Evolutionary conservation across 2,888 invertebrate genomes (phyloP), one percentile per base, ranked within the genome.

Genomic region (Leptura quadrifasciata): DNA sequence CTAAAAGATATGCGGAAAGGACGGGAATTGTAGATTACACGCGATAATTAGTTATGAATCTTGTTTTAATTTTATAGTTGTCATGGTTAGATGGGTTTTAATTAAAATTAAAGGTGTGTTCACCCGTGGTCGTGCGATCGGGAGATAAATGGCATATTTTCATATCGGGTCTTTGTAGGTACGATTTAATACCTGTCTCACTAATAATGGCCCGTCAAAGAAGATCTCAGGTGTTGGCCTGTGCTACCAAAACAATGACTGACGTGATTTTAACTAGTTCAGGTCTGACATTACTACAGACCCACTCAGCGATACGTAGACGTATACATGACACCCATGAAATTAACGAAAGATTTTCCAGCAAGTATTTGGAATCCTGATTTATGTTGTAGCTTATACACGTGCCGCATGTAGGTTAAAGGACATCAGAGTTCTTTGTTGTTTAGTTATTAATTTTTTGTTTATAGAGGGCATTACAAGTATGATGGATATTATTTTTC

Each of bases 101-200:
- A 75, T 75, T 72, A 75, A 70, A 75, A 52, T 75, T 70, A 75
- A 64, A 75, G 75, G 75, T 70, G 75, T 64, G 75, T 72, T 64
- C 72, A 55, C 54, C 35, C 55, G 35, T 55, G 27, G 68, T 31
- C 27, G 54, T 54, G 52, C 67, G 54, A 67, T 67, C 67, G 31
- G 63, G 63, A 63, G 63, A 63, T 63, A 67, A 67, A 67, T 67
- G 63, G 63, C 63, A 63, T 18, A 63, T 63, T 63, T 60, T 63
- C 63, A 39, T 35, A 63, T 35, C 35, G 18, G 35, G 35, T 31
- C 63, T 67, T 54, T 54, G 17, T 67, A 65, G 27, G 27, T 3
- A 55, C 27, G 17, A 24, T 27, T 67, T 67, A 67, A 52, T 54
- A 52, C 17, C 55, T 54, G 24, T n/a, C 35, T 63, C 63, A 31